Conservation (phyloP, 2,113 vertebrate genomes). For the Melospiza melodia region DNA sequence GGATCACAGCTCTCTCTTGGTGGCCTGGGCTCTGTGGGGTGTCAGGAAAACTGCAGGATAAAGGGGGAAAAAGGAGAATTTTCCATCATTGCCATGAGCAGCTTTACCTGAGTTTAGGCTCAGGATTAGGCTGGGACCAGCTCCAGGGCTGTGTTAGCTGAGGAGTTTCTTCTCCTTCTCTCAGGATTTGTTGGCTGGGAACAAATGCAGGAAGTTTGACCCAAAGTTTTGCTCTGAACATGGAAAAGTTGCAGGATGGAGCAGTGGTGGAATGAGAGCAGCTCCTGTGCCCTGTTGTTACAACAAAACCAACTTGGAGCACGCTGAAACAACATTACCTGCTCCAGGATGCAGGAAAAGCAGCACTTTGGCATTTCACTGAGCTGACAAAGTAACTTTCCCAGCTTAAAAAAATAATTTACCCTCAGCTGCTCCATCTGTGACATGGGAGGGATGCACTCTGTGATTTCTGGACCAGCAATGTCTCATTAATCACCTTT, state of each 20-base stretch:
- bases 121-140: background rate
- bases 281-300: background rate
- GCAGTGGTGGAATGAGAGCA: background rate
- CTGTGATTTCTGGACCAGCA: background rate
- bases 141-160: background rate
- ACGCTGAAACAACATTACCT: background rate
- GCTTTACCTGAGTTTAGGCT: background rate
- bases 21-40: fast-evolving
- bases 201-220: background rate
- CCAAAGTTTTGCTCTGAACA: background rate
- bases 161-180: background rate
- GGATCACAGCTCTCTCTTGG: background rate
- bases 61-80: background rate
- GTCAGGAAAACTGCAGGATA: background rate
- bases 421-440: background rate
- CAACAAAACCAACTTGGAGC: background rate
- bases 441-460: background rate
- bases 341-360: background rate
- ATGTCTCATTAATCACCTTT: background rate
- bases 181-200: fast-evolving
- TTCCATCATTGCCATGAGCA: fast-evolving
- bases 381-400: background rate
- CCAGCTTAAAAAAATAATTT: background rate
- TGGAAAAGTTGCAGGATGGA: background rate
- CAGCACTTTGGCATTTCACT: background rate